phyloP scores from a whole-genome alignment of 1,140 invertebrate genomes.

The Tenebrio molitor region DNA sequence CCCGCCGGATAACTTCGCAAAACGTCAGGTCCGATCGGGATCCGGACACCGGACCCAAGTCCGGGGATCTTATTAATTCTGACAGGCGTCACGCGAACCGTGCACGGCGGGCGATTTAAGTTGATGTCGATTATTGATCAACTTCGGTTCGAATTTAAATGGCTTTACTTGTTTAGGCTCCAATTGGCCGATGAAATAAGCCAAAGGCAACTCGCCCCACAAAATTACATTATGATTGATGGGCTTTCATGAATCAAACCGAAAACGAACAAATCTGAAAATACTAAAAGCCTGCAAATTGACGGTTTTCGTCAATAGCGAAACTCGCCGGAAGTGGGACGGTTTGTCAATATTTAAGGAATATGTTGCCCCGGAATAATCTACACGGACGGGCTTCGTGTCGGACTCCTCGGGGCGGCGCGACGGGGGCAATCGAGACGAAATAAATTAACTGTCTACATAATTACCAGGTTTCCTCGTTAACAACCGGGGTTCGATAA shows the following conservation, averaged over 20 bases:
- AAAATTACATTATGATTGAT: constrained; percentile 41
- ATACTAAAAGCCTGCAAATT: too few relatives aligned
- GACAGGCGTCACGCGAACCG: background rate
- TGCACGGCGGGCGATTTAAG: background rate
- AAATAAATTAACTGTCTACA: constrained; percentile 11
- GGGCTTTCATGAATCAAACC: constrained; percentile 23
- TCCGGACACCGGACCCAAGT: background rate
- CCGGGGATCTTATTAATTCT: background rate
- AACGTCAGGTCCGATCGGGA: constrained; percentile 16
- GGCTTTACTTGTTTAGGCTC: background rate
- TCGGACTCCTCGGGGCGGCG: background rate
- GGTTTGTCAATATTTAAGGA: too few relatives aligned
- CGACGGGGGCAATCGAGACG: background rate
- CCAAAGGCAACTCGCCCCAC: background rate
- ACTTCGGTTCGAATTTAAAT: constrained; percentile 5
- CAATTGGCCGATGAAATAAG: background rate
- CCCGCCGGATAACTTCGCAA: constrained; percentile 3
- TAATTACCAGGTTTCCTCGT: constrained; percentile 1
- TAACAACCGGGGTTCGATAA: constrained; percentile 1
- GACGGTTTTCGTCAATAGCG: too few relatives aligned
- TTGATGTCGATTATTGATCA: constrained; percentile 8
- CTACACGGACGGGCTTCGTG: too few relatives aligned
- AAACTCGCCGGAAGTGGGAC: too few relatives aligned
- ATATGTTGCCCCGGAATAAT: too few relatives aligned
- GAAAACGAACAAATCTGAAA: constrained; percentile 7